Conservation (phyloP, 2,113 vertebrate species). For the Sapayoa aenigma region DNA sequence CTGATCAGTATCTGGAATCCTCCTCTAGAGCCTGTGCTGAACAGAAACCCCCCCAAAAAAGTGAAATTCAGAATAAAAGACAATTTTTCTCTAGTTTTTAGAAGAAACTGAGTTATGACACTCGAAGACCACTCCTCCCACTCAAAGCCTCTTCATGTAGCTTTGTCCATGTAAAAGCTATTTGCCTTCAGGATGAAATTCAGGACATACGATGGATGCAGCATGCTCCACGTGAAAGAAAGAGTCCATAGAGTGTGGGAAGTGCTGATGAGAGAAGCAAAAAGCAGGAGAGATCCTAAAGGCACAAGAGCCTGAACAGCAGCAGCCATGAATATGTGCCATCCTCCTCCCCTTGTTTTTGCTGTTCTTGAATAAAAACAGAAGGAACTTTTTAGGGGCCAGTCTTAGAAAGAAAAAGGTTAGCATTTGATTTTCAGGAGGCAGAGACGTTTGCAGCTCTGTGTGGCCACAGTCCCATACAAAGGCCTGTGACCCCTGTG, state of each 20-base stretch:
- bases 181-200: background rate
- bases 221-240: background rate
- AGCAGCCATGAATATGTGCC: background rate
- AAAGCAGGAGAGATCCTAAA: background rate
- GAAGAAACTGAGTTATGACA: background rate
- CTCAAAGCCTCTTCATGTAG: background rate
- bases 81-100: background rate
- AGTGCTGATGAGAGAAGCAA: background rate
- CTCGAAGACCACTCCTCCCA: background rate
- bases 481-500: background rate
- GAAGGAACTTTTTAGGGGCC: background rate
- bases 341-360: background rate
- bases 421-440: background rate
- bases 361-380: background rate
- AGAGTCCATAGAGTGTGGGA: background rate
- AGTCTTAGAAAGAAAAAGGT: background rate
- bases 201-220: background rate
- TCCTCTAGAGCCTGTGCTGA: background rate
- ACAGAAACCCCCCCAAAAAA: background rate
- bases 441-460: background rate
- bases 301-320: background rate
- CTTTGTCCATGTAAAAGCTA: background rate
- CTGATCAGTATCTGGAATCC: constrained; percentile 3
- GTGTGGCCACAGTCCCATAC: background rate
- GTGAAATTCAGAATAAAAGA: background rate